Evolutionary conservation across 2,113 vertebrate genomes (phyloP), one percentile per base, ranked within the genome.

Genomic region (Pituophis catenifer): DNA sequence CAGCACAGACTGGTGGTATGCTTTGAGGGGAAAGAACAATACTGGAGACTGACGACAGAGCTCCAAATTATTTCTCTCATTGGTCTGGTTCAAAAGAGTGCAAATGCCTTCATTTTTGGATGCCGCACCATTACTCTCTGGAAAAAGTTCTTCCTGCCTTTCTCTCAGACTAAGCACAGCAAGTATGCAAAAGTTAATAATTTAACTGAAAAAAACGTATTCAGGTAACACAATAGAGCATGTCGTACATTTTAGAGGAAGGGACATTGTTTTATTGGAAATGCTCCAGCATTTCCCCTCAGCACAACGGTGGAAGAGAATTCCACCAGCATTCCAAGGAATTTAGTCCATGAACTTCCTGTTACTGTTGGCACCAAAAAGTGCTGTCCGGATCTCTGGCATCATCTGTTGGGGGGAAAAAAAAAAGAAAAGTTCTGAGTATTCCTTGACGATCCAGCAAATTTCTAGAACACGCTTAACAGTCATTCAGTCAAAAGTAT

Each of bases 281-380:
- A 96, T 96, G 96, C 95, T 95, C 95, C 93, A 93, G 95, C 96
- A 96, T 96, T 96, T 94, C 24, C 17, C 89, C 92, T 96, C 93
- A 95, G 86, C 86, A 95, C 94, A 95, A 93, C 94, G 95, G 91
- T 89, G 92, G 94, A 96, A 95, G 29, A 48, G 91, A 93, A 94
- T 88, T 90, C 96, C 95, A 96, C 93, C 93, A 96, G 94, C 65
- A 86, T 90, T 94, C 94, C 89, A 10, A n/a, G 87, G 92, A 87
- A 88, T 90, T 98, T 98, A 99, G 97, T 99, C 99, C 97, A 97
- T 93, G 97, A 99, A 99, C 96, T 98, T 99, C 96, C 99, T 98
- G 96, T 99, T 99, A 94, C 97, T 98, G 96, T 99, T 99, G 92
- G 98, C 97, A 88, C 99, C 99, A 75, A 99, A 99, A 94, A 99